These are phyloP conservation scores for Tachina grossa DNA, from an alignment of 2,888 invertebrate species.

Conservation along the genomic window DNA sequence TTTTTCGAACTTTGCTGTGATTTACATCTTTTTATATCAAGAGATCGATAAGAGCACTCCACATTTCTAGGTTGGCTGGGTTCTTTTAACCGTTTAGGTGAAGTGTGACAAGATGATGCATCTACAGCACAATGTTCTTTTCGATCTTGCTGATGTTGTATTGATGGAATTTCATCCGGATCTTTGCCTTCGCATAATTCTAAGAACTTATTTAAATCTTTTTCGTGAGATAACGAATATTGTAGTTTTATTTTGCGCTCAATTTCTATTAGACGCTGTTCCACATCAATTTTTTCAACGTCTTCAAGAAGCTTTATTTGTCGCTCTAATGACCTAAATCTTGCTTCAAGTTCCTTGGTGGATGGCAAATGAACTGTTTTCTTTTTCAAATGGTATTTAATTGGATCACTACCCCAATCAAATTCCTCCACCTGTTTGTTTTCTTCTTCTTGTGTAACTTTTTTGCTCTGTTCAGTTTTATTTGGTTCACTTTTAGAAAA, in stretches of 20 bases:
- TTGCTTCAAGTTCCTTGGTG: conserved; percentile 79
- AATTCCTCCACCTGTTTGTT: conserved; percentile 71
- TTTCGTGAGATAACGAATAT: conserved; percentile 80
- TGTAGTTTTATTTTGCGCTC: conserved; percentile 80
- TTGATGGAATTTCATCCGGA: conserved; percentile 73
- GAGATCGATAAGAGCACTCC: conserved; percentile 77
- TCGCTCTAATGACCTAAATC: conserved; percentile 79
- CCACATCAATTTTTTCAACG: conserved; percentile 80
- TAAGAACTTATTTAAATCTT: conserved; percentile 77
- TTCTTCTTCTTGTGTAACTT: conserved; percentile 4
- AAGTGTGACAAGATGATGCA: conserved; percentile 34
- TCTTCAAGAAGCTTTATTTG: conserved; percentile 79
- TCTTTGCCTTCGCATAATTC: conserved; percentile 79
- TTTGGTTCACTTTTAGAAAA: conserved; percentile 74
- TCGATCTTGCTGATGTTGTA: conserved; percentile 26
- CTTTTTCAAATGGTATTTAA: conserved; percentile 78
- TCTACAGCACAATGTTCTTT: neutral
- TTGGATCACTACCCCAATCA: conserved; percentile 79
- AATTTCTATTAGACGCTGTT: conserved; percentile 78
- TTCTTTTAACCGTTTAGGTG: conserved; percentile 50
- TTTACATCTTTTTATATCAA: conserved; percentile 77
- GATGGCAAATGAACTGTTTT: conserved; percentile 79
- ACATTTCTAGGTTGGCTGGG: conserved; percentile 73
- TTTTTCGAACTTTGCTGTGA: conserved; percentile 74
- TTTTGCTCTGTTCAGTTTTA: conserved; percentile 43